phyloP scores from a whole-genome alignment of 92 coral and sea anemone genomes.

The Phymanthus crucifer region DNA sequence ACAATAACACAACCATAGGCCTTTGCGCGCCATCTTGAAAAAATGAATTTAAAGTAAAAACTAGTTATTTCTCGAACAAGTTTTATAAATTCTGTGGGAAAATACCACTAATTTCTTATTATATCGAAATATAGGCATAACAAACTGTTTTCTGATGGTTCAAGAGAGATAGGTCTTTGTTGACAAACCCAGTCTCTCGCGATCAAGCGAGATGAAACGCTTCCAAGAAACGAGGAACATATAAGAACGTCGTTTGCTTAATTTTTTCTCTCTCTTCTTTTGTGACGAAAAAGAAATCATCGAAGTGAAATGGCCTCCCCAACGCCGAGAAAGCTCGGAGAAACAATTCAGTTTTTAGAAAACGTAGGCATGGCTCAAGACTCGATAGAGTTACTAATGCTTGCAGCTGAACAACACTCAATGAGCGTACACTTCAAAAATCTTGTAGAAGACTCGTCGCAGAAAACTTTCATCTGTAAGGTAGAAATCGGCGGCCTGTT shows the following conservation, averaged over 20 bases:
- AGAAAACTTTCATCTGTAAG: constrained; percentile 17
- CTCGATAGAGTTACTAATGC: constrained; percentile 5
- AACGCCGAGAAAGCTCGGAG: neutral
- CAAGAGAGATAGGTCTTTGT: neutral
- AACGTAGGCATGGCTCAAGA: neutral
- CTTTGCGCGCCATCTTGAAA: too few species aligned
- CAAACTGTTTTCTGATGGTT: neutral
- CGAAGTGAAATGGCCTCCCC: neutral
- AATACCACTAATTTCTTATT: too few species aligned
- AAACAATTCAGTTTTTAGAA: constrained; percentile 11
- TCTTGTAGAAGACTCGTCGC: neutral
- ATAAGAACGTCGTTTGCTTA: neutral
- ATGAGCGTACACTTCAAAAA: constrained; percentile 4
- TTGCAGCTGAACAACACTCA: constrained; percentile 15
- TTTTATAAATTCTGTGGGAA: too few species aligned
- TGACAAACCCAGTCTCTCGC: constrained; percentile 12
- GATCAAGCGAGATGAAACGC: neutral
- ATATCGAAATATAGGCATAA: too few species aligned
- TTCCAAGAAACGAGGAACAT: constrained; percentile 15
- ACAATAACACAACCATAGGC: too few species aligned
- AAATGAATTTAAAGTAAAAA: too few species aligned
- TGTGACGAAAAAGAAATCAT: neutral
- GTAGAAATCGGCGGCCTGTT: constrained; percentile 18
- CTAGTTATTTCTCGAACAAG: too few species aligned
- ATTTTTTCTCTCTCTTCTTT: neutral